Base-by-base conservation (phyloP, 2,888 invertebrate species). In the Carpatolechia fugitivella region DNA sequence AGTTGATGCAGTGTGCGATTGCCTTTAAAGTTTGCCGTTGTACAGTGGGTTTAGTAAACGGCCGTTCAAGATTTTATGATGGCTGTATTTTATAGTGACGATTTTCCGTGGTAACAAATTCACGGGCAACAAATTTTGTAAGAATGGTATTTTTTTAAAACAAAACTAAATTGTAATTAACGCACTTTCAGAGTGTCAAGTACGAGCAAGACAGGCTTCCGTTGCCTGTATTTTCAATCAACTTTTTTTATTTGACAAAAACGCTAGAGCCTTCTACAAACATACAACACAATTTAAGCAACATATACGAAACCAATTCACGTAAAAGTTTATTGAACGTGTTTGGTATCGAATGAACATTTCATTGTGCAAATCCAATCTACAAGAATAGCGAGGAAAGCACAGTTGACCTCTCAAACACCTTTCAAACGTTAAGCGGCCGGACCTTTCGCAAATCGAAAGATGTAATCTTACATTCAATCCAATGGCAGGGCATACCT, bases 381-480 rank as follows among this genome's bases (percentile, higher is more conserved):
- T 54, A 50, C 31, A 51, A 54, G 36, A 41, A 52, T 54, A 57
- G 41, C 31, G 47, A 54, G 36, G 48, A 52, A 57, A 57, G 41
- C 54, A 38, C 31, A 40, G 44, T 54, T 44, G 54, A 49, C 52
- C 54, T 30, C 16, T 54, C 33, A 56, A 60, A 54, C 57, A 58
- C 52, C 50, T 52, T 55, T 30, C 5, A 35, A 53, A 52, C 54
- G 60, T 35, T 13, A 31, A 29, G 10, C 20, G 24, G 55, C 54
- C 53, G 67, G 68, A 71, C 76, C 74, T 76, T 75, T 68, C 72
- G 67, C 63, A 72, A 76, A 81, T 80, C 70, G 74, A 77, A 76
- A 80, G 80, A 84, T 82, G 72, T 80, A 78, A 82, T 84, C 82
- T 64, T 52, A 62, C 60, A 64, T 71, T 78, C 73, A 68, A 70